These are phyloP conservation scores for Chrysoperla carnea DNA, from an alignment of 1,140 invertebrate species.

Conservation along the genomic window DNA sequence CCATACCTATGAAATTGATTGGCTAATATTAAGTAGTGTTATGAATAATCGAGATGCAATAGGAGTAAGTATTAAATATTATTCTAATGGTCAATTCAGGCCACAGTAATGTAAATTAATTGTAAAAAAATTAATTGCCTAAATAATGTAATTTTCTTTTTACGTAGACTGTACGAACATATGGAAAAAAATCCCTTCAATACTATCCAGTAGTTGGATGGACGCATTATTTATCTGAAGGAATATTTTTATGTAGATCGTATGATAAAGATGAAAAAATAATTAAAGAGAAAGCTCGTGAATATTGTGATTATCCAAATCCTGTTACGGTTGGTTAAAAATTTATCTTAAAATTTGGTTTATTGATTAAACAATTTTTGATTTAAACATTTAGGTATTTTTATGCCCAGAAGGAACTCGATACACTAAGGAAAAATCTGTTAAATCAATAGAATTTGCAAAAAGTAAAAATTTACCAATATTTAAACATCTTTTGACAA, in stretches of 20 bases:
- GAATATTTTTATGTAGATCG: conserved; percentile 78
- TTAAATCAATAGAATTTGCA: conserved; percentile 75
- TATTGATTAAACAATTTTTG: no score
- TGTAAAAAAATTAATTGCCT: no score
- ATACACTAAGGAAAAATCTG: conserved; percentile 75
- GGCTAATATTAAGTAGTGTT: conserved; percentile 78
- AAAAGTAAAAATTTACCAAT: conserved; percentile 65
- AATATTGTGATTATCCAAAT: conserved; percentile 73
- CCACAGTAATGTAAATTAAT: no score
- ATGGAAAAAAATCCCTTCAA: conserved; percentile 80
- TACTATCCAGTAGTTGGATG: conserved; percentile 86
- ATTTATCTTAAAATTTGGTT: no score
- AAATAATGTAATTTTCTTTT: no score
- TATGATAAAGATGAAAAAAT: conserved; percentile 78
- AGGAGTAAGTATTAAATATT: conserved; percentile 39
- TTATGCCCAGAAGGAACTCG: conserved; percentile 91
- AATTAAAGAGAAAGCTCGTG: conserved; percentile 60
- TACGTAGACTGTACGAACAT: conserved; percentile 32
- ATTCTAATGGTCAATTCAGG: no score
- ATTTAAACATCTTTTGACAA: conserved; percentile 79
- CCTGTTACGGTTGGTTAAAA: conserved; percentile 68
- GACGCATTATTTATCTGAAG: conserved; percentile 87
- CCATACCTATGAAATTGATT: conserved; percentile 90
- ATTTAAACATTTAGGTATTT: conserved; percentile 46
- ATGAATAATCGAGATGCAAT: conserved; percentile 57